A percentile compares a stretch with the other conserved stretches of the same genome.
Evolutionary conservation across 2,113 vertebrate genomes (phyloP).

Genomic region (Puma concolor): DNA sequence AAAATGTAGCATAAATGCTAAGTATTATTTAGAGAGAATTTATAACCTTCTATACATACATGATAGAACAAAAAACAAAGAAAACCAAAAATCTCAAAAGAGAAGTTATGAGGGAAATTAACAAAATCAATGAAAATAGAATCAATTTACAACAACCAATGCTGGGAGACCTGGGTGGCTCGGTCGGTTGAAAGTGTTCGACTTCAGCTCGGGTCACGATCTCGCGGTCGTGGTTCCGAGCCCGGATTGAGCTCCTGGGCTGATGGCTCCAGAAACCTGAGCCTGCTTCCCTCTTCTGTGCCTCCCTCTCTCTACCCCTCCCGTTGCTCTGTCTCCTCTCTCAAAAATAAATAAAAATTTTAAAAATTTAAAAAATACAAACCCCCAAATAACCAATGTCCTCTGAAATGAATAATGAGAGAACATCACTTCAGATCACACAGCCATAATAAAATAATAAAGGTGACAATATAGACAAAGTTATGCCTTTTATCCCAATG

Average conservation of each 20-base stretch:
- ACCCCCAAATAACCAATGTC: too few relatives aligned
- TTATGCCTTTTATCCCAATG: neutral
- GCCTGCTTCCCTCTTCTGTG: too few relatives aligned
- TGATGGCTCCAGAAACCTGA: too few relatives aligned
- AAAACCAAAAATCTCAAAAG: neutral
- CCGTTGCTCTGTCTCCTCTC: too few relatives aligned
- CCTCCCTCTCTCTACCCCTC: too few relatives aligned
- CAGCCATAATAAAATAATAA: neutral
- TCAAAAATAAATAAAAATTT: too few relatives aligned
- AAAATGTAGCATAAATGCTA: neutral
- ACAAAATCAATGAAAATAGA: neutral
- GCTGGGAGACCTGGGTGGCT: too few relatives aligned
- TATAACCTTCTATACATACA: neutral
- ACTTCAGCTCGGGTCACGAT: too few relatives aligned
- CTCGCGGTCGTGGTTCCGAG: too few relatives aligned
- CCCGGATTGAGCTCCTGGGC: too few relatives aligned
- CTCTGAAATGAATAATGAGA: neutral
- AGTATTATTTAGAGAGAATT: neutral
- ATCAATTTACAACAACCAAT: neutral
- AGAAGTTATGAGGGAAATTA: neutral
- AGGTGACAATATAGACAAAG: neutral
- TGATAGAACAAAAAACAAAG: neutral
- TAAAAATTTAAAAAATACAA: too few relatives aligned
- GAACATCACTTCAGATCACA: neutral
- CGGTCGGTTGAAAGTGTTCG: too few relatives aligned